Conservation (phyloP, 2,113 vertebrate species). For the Lonchura striata region DNA sequence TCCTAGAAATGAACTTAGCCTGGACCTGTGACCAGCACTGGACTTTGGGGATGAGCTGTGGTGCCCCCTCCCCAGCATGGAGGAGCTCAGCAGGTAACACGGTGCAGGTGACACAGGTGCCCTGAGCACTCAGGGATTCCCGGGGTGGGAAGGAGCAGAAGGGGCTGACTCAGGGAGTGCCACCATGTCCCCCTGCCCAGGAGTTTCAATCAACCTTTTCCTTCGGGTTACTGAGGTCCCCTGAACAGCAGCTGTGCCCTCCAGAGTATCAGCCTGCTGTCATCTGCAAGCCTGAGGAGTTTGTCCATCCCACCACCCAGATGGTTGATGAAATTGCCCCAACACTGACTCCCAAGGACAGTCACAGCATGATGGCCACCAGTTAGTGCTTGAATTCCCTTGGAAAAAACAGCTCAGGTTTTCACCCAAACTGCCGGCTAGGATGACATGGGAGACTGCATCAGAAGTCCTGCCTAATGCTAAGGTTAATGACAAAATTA, state of each 20-base stretch:
- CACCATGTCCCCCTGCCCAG: not conserved
- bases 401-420: not conserved
- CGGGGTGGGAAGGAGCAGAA: rapidly evolving
- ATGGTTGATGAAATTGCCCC: not conserved
- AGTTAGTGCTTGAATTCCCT: not conserved
- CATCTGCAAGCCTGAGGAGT: not conserved
- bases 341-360: not conserved
- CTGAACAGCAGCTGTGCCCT: not conserved
- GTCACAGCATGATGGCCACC: not conserved
- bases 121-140: not conserved
- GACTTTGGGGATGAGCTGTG: slow-evolving; percentile 57
- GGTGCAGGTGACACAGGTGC: rapidly evolving
- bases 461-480: not conserved
- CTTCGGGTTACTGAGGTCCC: not conserved
- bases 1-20: slow-evolving; percentile 88
- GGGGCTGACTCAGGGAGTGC: rapidly evolving
- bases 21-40: slow-evolving; percentile 90
- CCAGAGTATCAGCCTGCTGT: not conserved
- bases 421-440: not conserved
- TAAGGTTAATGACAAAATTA: not conserved
- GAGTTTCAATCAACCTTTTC: not conserved
- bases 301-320: not conserved
- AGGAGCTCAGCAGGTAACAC: not conserved
- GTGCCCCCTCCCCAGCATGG: not conserved
- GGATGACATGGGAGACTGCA: not conserved